Evolutionary conservation across 2,888 invertebrate genomes (phyloP), one percentile per base, ranked within the genome.

Genomic region (Patella pellucida): DNA sequence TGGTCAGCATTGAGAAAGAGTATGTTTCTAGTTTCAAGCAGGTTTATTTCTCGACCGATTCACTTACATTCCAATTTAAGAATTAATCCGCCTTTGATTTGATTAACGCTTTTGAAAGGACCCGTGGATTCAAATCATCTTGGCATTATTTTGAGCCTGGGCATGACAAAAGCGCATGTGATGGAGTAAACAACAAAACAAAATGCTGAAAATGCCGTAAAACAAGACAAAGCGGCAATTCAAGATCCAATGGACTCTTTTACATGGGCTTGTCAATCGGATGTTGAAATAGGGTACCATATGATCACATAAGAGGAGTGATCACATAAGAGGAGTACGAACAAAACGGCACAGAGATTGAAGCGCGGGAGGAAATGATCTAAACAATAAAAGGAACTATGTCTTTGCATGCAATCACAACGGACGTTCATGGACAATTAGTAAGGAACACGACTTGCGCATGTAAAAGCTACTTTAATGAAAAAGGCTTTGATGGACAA

Each of bases 81-180:
- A 56, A 56, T 19, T n/a, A 56, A 19, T n/a, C 56, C 5, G 19
- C n/a, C 19, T 56, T 56, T n/a, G 16, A 72, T 78, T 23, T 41
- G 16, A 41, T 56, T 5, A 52, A n/a, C 52, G n/a, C 15, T 70
- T 52, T 23, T 77, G 19, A 52, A 16, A 56, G 16, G 15, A 51
- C 52, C 31, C 76, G 68, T 71, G 15, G 62, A 50, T 41, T 54
- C n/a, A 51, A 31, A 50, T 68, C 74, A 23, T 73, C 51, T 12
- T 79, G 79, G 79, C 72, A 73, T 52, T 72, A 73, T 54, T 76
- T 75, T 51, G 71, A 75, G 68, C 23, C 73, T 62, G 76, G 75
- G n/a, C 70, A 78, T 72, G 73, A 67, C 15, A 78, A 79, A 74
- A 69, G 78, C 19, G 68, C 79, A 7, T 77, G 79, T 56, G 78